Base-by-base conservation (phyloP, 2,113 vertebrate species). In the Neogobius melanostomus region DNA sequence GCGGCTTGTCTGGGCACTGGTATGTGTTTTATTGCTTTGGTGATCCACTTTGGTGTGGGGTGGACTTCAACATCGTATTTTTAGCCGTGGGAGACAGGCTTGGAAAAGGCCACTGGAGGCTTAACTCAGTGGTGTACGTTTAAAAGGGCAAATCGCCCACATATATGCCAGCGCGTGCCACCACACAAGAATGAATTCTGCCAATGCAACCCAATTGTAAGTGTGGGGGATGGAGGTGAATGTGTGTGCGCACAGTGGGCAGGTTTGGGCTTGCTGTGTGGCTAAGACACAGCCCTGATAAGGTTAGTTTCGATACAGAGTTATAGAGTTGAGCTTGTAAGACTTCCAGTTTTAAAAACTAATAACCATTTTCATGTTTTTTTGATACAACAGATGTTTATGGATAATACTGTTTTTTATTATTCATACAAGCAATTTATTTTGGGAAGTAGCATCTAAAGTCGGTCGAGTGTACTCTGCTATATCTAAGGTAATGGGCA, bases 61-160 rank as follows among this genome's bases (percentile, higher is more conserved):
- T 72, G 76, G 50, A 85, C 74, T 83, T 90, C 78, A 76, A 43
- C 63, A 75, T 81, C 66, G 72, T 79, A 84, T 85, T 87, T 86
- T 86, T 80, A 87, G 84, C 74, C 47, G 7, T 86, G 68, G 76
- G 83, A 82, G 82, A 75, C 36, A 65, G 72, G 71, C 68, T 72
- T 9, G 73, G 82, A 78, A 89, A 90, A 90, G 80, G 85, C 84
- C 87, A 87, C 77, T 75, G 64, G 79, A 82, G 83, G 80, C 75
- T 78, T 76, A 77, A 86, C 74, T 90, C 80, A 76, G 16, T 78
- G 83, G 71, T 85, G 86, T 85, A 83, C 79, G 79, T 87, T 86
- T 82, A 91, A 90, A 36, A 91, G 82, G 89, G 79, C 83, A 92
- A 79, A 70, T 87, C 80, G 84, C 88, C 86, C 86, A 86, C 85